Conservation (phyloP, 2,113 vertebrate species). For the Passer domesticus region DNA sequence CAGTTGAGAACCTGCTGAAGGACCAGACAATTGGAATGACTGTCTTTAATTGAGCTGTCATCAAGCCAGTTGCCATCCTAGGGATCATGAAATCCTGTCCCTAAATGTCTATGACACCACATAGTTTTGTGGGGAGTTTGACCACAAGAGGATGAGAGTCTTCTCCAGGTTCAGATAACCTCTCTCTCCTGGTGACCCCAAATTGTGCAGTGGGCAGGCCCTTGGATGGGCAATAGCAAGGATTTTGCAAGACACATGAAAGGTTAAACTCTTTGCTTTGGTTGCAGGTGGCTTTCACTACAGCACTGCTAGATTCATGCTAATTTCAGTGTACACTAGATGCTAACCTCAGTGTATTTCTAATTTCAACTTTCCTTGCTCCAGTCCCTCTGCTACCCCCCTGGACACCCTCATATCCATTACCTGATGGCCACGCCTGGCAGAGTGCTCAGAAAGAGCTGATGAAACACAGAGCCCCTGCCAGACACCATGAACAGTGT, state of each 20-base stretch:
- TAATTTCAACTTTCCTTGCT: background rate
- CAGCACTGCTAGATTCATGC: background rate
- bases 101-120: too few relatives aligned
- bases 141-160: background rate
- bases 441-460: background rate
- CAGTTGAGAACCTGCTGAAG: background rate
- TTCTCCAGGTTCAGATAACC: background rate
- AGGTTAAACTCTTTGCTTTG: background rate
- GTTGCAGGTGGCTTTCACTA: background rate
- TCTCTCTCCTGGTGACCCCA: background rate
- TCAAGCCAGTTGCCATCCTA: background rate
- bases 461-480: background rate
- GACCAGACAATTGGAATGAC: background rate
- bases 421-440: background rate
- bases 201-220: background rate
- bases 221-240: background rate
- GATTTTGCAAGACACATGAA: background rate
- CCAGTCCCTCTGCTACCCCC: background rate
- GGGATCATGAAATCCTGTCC: background rate
- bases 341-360: background rate
- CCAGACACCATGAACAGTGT: background rate
- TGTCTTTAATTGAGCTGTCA: rapidly evolving
- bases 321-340: background rate
- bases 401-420: background rate
- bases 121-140: background rate